A percentile compares a stretch with the other conserved stretches of the same genome.
phyloP scores from a whole-genome alignment of 2,797 vertebrate species.

The Pseudochromis fuscus region DNA sequence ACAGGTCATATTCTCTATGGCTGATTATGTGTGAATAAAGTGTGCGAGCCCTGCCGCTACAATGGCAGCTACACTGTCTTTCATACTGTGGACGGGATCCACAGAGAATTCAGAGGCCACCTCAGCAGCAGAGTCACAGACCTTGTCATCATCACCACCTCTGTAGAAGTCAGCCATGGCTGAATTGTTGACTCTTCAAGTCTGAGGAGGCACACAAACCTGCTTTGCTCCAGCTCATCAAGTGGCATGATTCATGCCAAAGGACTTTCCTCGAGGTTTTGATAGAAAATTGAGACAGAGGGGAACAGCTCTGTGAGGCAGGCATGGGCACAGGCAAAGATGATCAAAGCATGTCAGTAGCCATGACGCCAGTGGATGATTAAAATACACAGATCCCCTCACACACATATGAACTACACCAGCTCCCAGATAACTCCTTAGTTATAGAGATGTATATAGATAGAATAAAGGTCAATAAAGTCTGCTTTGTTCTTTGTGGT shows the following conservation, averaged over 20 bases:
- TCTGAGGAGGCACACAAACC: conserved; percentile 9
- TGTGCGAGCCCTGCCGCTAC: neutral
- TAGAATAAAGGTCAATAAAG: conserved; percentile 73
- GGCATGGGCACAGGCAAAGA: neutral
- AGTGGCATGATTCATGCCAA: conserved; percentile 1
- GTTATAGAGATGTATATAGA: conserved; percentile 52
- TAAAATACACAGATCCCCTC: conserved; percentile 18
- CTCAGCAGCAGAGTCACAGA: neutral
- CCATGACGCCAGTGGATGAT: neutral
- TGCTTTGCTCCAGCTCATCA: conserved; percentile 7
- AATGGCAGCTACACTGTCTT: neutral
- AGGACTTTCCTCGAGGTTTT: neutral
- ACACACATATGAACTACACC: conserved; percentile 32
- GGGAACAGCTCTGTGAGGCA: neutral
- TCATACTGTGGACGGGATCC: neutral
- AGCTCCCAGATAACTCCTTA: conserved; percentile 51
- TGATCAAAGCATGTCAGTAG: conserved; percentile 6
- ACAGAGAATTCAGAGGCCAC: neutral
- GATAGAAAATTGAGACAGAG: neutral
- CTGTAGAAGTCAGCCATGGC: conserved; percentile 4
- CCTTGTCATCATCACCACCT: neutral
- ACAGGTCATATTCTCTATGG: neutral
- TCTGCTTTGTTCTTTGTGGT: conserved; percentile 60
- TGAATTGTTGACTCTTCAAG: neutral
- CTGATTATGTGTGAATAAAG: neutral